Base-by-base conservation (phyloP, 2,888 invertebrate species). In the Escarpia spicata region DNA sequence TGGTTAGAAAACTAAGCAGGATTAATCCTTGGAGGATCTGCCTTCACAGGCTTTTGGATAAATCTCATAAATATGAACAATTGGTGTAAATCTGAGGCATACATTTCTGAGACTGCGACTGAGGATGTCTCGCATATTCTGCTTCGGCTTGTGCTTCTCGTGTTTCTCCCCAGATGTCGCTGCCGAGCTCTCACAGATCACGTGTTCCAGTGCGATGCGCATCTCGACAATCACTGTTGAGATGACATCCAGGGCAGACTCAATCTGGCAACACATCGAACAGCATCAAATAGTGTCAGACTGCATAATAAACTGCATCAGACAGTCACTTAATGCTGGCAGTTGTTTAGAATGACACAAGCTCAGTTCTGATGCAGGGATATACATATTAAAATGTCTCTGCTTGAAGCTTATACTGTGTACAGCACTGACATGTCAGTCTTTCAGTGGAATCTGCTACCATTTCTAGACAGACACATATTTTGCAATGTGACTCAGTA, bases 181-280 rank as follows among this genome's bases (percentile, higher is more conserved):
- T 12, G 95, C 95, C 92, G 96, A 95, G 91, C 95, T 95, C 15
- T 94, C 93, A 92, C 94, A 95, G 91, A 97, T 97, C 94, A 97
- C 97, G 96, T 97, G 97, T 95, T 97, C 97, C 94, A 97, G 95
- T 31, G 97, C 97, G 93, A 97, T 97, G 96, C 97, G 97, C 90
- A 97, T 97, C 96, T 97, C 97, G 92, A 97, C 96, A 94, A 97
- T 97, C 95, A 97, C 96, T 94, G 97, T 96, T 92, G 97, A 97
- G 94, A 97, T 96, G 91, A 97, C 97, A 94, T 97, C 97, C 94
- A 98, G 96, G 93, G 97, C 97, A 91, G 96, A 96, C 96, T 97
- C 97, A 95, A 97, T 97, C 97, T 97, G 96, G 58, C 1, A 26
- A 75, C 19, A 4, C 4, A 26, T 75, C 75, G 26, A 75, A 75